Evolutionary conservation across 2,888 invertebrate genomes (phyloP).

Genomic region (Pandemis cinnamomeana): DNA sequence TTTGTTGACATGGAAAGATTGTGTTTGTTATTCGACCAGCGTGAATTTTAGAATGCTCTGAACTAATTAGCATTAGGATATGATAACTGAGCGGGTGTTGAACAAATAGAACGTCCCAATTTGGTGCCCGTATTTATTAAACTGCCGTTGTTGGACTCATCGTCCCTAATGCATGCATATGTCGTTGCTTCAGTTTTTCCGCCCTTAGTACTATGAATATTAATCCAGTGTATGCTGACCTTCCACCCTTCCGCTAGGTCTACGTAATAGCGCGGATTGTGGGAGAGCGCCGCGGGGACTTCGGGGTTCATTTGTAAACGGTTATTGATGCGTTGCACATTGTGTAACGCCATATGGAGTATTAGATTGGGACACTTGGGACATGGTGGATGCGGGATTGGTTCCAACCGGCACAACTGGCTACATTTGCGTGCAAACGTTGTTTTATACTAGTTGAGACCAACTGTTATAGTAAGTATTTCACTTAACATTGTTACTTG

Average conservation of each 20-base stretch:
- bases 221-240: conserved; percentile 58
- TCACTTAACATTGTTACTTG: too few relatives aligned
- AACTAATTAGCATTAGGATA: conserved; percentile 26
- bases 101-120: conserved; percentile 47
- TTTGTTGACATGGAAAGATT: conserved; percentile 48
- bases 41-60: conserved; percentile 26
- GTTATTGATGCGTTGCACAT: conserved; percentile 70
- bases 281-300: conserved; percentile 31
- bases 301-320: conserved; percentile 56
- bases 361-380: conserved; percentile 80
- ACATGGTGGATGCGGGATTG: conserved; percentile 70
- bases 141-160: conserved; percentile 59
- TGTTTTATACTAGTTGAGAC: conserved; percentile 50
- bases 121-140: conserved; percentile 66
- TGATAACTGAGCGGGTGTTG: conserved; percentile 15
- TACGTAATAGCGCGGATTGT: conserved; percentile 28
- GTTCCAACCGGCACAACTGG: conserved; percentile 78
- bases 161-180: conserved; percentile 82
- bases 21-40: conserved; percentile 36
- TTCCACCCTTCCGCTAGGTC: conserved; percentile 41
- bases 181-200: conserved; percentile 78
- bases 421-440: conserved; percentile 67
- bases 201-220: conserved; percentile 74
- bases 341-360: conserved; percentile 81
- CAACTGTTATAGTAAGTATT: conserved; percentile 28